A percentile compares a stretch with the other conserved stretches of the same genome.
These are phyloP conservation scores for Uloborus diversus DNA, from an alignment of 1,140 invertebrate genomes.

Conservation along the genomic window DNA sequence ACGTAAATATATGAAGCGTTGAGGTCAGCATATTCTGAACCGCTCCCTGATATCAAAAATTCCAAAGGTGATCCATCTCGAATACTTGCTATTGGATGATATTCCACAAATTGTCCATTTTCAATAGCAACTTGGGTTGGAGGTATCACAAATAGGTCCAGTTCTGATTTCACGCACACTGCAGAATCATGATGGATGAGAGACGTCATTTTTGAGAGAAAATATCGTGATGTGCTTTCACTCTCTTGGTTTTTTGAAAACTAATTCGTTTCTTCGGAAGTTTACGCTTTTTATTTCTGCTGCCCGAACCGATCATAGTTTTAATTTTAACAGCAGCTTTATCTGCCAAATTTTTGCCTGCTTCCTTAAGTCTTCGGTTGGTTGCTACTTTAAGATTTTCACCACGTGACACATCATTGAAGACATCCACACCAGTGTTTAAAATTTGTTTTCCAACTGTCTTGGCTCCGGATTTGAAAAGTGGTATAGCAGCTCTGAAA, in stretches of 20 bases:
- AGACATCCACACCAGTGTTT: background rate
- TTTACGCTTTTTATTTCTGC: background rate
- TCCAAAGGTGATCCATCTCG: background rate
- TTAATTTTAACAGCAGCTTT: background rate
- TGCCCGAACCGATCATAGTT: background rate
- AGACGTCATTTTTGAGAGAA: background rate
- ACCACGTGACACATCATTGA: background rate
- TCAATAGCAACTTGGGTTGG: background rate
- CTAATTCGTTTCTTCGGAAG: background rate
- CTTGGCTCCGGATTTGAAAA: background rate
- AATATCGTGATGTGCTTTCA: background rate
- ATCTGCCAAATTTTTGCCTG: background rate
- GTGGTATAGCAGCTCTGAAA: background rate
- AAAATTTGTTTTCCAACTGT: background rate
- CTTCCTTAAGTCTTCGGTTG: background rate
- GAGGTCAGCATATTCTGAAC: background rate
- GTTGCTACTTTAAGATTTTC: background rate
- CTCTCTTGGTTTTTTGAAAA: background rate
- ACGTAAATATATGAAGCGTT: background rate
- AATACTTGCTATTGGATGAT: background rate
- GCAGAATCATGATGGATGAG: background rate
- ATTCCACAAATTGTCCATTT: background rate
- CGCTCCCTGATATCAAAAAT: slow-evolving; percentile 2
- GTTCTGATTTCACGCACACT: background rate
- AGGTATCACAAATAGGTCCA: background rate